Evolutionary conservation across 2,113 vertebrate species (phyloP).

Genomic region (Neoarius graeffei): DNA sequence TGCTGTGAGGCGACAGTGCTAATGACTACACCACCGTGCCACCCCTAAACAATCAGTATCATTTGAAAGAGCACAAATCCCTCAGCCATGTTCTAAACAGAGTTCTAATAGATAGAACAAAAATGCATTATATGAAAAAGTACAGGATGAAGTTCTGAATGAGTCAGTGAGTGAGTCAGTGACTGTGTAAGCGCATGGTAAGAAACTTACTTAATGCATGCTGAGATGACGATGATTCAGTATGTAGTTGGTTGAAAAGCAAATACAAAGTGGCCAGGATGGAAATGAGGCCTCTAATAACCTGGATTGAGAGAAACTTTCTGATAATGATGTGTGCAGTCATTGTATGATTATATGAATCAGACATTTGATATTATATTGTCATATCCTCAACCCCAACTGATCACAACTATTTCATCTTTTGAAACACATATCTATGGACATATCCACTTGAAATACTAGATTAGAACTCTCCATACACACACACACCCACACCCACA

Average conservation of each 20-base stretch:
- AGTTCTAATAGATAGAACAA: neutral
- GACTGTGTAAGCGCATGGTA: neutral
- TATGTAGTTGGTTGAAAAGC: neutral
- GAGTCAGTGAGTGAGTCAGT: neutral
- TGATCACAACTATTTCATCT: neutral
- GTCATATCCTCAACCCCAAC: neutral
- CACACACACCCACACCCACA: no score
- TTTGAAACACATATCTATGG: neutral
- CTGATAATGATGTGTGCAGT: neutral
- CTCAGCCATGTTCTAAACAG: neutral
- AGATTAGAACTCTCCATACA: neutral
- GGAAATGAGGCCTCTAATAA: neutral
- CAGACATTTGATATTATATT: neutral
- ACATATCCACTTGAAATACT: neutral
- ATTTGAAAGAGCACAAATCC: neutral
- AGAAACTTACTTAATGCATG: neutral
- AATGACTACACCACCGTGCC: no score
- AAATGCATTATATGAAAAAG: neutral
- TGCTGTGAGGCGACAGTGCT: no score
- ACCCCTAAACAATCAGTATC: no score
- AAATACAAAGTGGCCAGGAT: neutral
- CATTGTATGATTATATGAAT: neutral
- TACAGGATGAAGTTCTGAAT: neutral
- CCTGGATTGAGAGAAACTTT: neutral
- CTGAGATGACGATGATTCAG: neutral